Evolutionary conservation across 2,888 invertebrate species (phyloP).

Genomic region (Diarsia rubi): DNA sequence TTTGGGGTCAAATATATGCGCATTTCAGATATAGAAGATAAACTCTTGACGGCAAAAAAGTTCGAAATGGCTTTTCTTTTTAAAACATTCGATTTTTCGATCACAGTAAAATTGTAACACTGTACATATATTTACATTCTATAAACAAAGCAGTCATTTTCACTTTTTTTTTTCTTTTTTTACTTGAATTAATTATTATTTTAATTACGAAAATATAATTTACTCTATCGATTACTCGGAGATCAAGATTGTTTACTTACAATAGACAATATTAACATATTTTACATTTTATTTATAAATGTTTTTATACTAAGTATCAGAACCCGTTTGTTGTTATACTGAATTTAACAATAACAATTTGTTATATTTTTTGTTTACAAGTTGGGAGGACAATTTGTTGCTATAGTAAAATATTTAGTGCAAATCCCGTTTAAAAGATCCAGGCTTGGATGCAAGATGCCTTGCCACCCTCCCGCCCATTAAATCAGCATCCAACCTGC

Average conservation of each 20-base stretch:
- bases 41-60: background rate
- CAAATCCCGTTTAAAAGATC: background rate
- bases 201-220: constrained; percentile 88
- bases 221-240: constrained; percentile 84
- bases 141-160: constrained; percentile 81
- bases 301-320: constrained; percentile 77
- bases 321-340: constrained; percentile 76
- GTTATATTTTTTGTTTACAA: constrained; percentile 63
- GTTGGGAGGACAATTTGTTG: constrained; percentile 63
- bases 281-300: constrained; percentile 68
- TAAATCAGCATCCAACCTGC: background rate
- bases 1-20: constrained; percentile 4
- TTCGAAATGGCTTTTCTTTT: constrained; percentile 5
- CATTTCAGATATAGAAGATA: background rate
- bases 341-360: constrained; percentile 71
- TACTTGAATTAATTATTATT: constrained; percentile 64
- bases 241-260: constrained; percentile 84
- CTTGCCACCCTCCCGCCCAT: background rate
- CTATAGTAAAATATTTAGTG: no score
- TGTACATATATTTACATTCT: constrained; percentile 84
- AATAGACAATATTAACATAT: constrained; percentile 73
- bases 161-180: constrained; percentile 69
- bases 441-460: background rate
- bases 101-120: constrained; percentile 84
- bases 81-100: constrained; percentile 56